Evolutionary conservation across 2,797 vertebrate genomes (phyloP).

Genomic region (Luscinia luscinia): DNA sequence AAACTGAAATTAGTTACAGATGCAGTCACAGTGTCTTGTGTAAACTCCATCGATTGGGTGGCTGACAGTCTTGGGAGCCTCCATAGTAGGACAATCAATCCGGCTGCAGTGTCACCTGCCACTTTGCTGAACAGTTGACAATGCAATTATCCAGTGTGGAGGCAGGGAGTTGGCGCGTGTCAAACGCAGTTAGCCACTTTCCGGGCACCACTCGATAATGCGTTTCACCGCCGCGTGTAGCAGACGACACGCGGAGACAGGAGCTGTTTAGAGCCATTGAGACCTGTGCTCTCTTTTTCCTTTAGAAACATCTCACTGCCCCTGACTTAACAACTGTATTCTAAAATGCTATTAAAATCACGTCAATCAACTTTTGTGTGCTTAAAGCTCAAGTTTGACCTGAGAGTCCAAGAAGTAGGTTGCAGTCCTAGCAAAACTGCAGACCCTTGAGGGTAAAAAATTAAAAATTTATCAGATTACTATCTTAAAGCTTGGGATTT

Average conservation of each 20-base stretch:
- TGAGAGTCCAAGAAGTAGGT: background rate
- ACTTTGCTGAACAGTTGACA: conserved; percentile 86
- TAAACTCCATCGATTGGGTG: conserved; percentile 86
- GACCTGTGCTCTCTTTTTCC: conserved; percentile 65
- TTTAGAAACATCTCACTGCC: conserved; percentile 48
- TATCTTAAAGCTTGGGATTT: background rate
- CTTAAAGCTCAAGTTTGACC: conserved; percentile 60
- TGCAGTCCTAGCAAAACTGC: conserved; percentile 19
- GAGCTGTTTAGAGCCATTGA: conserved; percentile 75
- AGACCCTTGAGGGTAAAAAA: background rate
- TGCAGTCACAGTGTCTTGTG: conserved; percentile 83
- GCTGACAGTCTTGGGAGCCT: conserved; percentile 83
- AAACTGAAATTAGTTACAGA: conserved; percentile 86
- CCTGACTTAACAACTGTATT: conserved; percentile 78
- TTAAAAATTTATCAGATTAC: background rate
- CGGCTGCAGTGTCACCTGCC: conserved; percentile 84
- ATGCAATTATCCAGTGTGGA: conserved; percentile 88
- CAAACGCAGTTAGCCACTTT: conserved; percentile 85
- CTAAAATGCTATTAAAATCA: conserved; percentile 78
- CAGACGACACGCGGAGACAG: conserved; percentile 75
- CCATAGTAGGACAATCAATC: conserved; percentile 79
- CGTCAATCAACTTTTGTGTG: conserved; percentile 45
- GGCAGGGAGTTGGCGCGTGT: conserved; percentile 87
- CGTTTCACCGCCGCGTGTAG: conserved; percentile 70
- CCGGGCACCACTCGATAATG: conserved; percentile 80